Base-by-base conservation (phyloP, 1,140 invertebrate genomes). In the Leptestheria dahalacensis region DNA sequence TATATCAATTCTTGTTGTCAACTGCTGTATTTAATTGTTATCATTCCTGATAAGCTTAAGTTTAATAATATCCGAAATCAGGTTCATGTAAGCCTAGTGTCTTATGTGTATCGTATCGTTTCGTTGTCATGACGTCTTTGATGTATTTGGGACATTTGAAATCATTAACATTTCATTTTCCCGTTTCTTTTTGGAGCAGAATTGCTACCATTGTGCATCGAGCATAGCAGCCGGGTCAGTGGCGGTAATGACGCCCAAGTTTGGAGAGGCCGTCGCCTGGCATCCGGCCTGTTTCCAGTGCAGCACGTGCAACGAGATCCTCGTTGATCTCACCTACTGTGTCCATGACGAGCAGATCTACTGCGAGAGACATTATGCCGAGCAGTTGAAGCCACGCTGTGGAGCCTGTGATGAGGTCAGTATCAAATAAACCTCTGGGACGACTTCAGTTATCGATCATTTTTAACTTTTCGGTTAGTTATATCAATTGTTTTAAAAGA, bases 351-450 rank as follows among this genome's bases (percentile, higher is more conserved):
- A 87, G 59, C 78, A 78, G 55, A 76, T 94, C 46, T 95, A 85
- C 72, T 96, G 92, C 72, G 90, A 93, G 69, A 78, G 92, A 57
- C 92, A 96, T 73, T 96, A 94, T 71, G 90, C 91, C 15, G 91
- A 96, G 72, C 79, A 87, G 67, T 75, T 94, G 64, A 93, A 93
- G 72, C 90, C 91, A 2, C 75, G 92, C 68, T 96, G 92, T 71
- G 79, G 87, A 41, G 88, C 88, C 63, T 96, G 92, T 74, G 91
- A 96, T 76, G 91, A 96, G 85, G 91, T 96, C 72, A 81, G 84
- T 78, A 29, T 28, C 33, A 41, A 41, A 41, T 41, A 15, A 41
- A 6, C 33, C 33, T 41, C 33, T 41, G 33, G n/a, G n/a, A n/a
- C n/a, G n/a, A n/a, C n/a, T n/a, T n/a, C n/a, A n/a, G n/a, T n/a